phyloP scores from a whole-genome alignment of 1,140 invertebrate species.

The Drosophila erecta region DNA sequence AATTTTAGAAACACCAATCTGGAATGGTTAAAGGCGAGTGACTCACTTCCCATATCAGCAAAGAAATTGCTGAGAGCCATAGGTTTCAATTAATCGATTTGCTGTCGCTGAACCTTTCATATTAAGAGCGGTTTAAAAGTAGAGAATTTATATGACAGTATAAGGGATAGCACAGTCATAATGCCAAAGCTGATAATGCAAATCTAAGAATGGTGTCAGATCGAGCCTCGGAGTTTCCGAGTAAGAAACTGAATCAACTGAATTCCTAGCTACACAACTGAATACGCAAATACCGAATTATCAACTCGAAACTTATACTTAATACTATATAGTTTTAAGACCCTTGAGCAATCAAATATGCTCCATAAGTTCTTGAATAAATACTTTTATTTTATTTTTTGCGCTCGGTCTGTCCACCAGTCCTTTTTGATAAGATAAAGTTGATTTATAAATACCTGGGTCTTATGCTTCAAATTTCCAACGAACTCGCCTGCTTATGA shows the following conservation, averaged over 20 bases:
- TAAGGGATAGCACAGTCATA: constrained; percentile 3
- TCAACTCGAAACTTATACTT: no score
- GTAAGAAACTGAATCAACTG: not conserved
- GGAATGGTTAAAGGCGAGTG: constrained; percentile 9
- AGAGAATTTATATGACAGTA: not conserved
- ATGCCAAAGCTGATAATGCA: not conserved
- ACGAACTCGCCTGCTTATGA: constrained; percentile 14
- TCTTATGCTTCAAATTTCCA: constrained; percentile 35
- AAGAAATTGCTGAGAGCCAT: constrained; percentile 3
- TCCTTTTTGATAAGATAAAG: constrained; percentile 44
- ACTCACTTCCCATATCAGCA: constrained; percentile 36
- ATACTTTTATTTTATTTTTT: constrained; percentile 26
- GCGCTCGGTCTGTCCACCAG: constrained; percentile 10
- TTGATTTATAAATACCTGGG: constrained; percentile 29
- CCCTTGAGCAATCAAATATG: not conserved
- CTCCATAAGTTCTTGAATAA: constrained; percentile 2
- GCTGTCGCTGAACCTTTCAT: constrained; percentile 52
- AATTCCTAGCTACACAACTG: no score
- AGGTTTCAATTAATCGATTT: constrained; percentile 42
- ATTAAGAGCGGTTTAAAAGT: constrained; percentile 15
- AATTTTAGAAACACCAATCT: constrained; percentile 20
- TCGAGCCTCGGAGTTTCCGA: no score
- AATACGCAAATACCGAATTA: not conserved
- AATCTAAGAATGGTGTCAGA: not conserved
- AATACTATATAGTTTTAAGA: not conserved